Base-by-base conservation (phyloP, 2,888 invertebrate species). In the Choreutis nemorana region DNA sequence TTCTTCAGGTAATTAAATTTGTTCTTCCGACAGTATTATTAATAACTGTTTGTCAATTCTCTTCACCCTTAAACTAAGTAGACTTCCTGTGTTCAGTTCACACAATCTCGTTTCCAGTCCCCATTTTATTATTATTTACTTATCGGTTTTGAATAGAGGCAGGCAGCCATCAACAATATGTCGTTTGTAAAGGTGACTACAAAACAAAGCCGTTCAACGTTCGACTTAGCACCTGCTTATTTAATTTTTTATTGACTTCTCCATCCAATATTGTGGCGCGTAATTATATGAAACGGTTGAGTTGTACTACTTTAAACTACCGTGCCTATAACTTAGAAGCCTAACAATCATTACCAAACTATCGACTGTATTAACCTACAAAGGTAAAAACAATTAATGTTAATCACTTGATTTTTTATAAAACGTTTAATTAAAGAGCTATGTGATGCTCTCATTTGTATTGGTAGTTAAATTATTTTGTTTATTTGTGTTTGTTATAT, bases 401-500 rank as follows among this genome's bases (percentile, higher is more conserved):
- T n/a, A n/a, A n/a, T n/a, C n/a, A n/a, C n/a, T n/a, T n/a, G n/a
- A n/a, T n/a, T n/a, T n/a, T n/a, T n/a, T n/a, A n/a, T n/a, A n/a
- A n/a, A n/a, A n/a, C n/a, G n/a, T n/a, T n/a, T n/a, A n/a, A n/a
- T n/a, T n/a, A n/a, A n/a, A n/a, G n/a, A n/a, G n/a, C 46, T 58
- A 53, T 60, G 57, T 44, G 56, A 64, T 63, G 56, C 50, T 58
- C 53, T 58, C 50, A 43, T 52, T 59, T 48, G 43, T 53, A 57
- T 60, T 55, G 52, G 51, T 63, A 63, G 61, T 63, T 63, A 65
- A 64, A 61, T 66, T n/a, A 67, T 71, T 68, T 67, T 73, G 72
- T 75, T 78, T 78, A 68, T 78, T 75, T 78, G 73, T 77, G 62
- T 78, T 77, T 75, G 72, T 72, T 70, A 72, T 72, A 67, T 65